Conservation (phyloP, 2,797 vertebrate genomes). For the Lacerta viridis region DNA sequence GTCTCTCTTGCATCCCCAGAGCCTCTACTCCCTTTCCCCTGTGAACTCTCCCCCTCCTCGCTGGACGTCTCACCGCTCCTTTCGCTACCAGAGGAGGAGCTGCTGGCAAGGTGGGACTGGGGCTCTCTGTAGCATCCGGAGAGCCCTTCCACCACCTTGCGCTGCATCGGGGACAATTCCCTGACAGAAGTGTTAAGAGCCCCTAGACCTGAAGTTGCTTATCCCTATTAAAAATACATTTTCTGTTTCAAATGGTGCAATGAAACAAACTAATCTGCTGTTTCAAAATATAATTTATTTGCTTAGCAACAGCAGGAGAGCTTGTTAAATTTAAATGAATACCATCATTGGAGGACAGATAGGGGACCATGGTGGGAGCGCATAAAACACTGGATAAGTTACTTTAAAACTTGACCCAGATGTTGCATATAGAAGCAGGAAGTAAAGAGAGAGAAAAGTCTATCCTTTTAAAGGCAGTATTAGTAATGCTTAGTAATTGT, state of each 20-base stretch:
- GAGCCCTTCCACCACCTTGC: too few species aligned
- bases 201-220: neutral
- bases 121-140: too few species aligned
- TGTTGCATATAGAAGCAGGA: neutral
- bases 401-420: neutral
- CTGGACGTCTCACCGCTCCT: too few species aligned
- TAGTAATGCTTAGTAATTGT: neutral
- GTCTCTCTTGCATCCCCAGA: too few species aligned
- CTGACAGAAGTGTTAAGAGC: neutral
- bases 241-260: neutral
- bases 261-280: neutral
- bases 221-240: neutral
- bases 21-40: too few species aligned
- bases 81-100: too few species aligned
- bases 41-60: too few species aligned
- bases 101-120: too few species aligned
- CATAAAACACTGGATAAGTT: neutral
- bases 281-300: neutral
- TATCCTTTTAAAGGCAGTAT: neutral
- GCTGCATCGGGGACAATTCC: too few species aligned
- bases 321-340: neutral
- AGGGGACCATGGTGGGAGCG: neutral
- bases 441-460: neutral
- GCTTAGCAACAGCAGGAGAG: neutral
- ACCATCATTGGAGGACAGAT: neutral